A percentile compares a stretch with the other conserved stretches of the same genome.
Conservation (phyloP, 2,888 invertebrate species). For the Melipona beecheii region DNA sequence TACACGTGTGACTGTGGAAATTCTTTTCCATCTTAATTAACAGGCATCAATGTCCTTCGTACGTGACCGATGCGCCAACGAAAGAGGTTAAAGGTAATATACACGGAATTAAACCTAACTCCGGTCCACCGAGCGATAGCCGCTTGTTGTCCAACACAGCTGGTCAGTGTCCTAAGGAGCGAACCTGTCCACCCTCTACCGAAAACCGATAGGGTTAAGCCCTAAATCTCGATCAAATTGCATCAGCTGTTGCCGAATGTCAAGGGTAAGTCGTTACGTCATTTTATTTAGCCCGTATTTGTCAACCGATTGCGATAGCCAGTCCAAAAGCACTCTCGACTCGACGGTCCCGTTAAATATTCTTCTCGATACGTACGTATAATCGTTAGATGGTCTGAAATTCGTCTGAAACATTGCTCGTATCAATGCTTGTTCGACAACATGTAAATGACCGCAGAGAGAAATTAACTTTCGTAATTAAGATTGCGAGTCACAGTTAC, state of each 20-base stretch:
- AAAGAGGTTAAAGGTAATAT: constrained; percentile 60
- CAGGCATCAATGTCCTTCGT: constrained; percentile 25
- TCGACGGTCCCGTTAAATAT: background rate
- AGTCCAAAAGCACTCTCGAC: background rate
- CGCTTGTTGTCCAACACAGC: constrained; percentile 78
- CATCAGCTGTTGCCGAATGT: constrained; percentile 70
- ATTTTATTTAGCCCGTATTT: constrained; percentile 48
- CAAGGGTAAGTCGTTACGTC: constrained; percentile 59
- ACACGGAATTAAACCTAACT: constrained; percentile 62
- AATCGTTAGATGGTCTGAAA: background rate
- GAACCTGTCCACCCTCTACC: constrained; percentile 56
- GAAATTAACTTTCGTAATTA: constrained; percentile 4
- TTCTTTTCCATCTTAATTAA: constrained; percentile 11
- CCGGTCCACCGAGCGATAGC: constrained; percentile 70
- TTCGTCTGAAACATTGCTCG: too few relatives aligned
- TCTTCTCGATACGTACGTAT: background rate
- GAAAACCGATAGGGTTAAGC: constrained; percentile 72
- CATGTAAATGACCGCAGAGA: background rate
- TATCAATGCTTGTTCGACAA: background rate
- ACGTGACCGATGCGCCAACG: constrained; percentile 30
- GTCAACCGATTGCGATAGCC: constrained; percentile 15
- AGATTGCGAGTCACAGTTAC: background rate
- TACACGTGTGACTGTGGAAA: background rate
- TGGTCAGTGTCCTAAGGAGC: constrained; percentile 73
- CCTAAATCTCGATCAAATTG: constrained; percentile 74